phyloP scores from a whole-genome alignment of 2,888 invertebrate genomes.

The Acronicta aceris region DNA sequence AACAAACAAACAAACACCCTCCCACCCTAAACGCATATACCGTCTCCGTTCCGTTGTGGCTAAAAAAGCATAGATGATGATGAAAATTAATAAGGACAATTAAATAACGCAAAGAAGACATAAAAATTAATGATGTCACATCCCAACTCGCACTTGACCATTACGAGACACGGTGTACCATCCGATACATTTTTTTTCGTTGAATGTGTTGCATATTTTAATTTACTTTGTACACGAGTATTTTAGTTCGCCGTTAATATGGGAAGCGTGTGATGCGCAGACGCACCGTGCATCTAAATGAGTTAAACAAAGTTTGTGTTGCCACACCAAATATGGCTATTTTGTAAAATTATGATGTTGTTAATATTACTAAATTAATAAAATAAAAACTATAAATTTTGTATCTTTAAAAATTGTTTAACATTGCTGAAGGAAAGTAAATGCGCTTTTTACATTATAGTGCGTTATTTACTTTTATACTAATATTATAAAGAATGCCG shows the following conservation, averaged over 20 bases:
- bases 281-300: conserved; percentile 50
- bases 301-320: conserved; percentile 33
- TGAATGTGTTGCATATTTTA: conserved; percentile 47
- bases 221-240: conserved; percentile 45
- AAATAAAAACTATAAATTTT: background rate
- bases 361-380: conserved; percentile 4
- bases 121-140: background rate
- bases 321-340: conserved; percentile 40
- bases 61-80: too few species aligned
- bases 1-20: too few species aligned
- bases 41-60: too few species aligned
- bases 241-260: conserved; percentile 45
- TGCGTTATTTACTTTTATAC: too few species aligned
- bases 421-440: too few species aligned
- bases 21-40: too few species aligned
- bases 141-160: conserved; percentile 33
- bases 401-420: background rate
- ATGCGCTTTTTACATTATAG: too few species aligned
- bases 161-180: conserved; percentile 25
- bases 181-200: conserved; percentile 49
- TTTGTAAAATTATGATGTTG: conserved; percentile 37
- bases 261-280: conserved; percentile 31
- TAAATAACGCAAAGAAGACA: too few species aligned
- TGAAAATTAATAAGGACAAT: too few species aligned
- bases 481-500: too few species aligned